Conservation (phyloP, 2,888 invertebrate species). For the Hofmannophila pseudospretella region DNA sequence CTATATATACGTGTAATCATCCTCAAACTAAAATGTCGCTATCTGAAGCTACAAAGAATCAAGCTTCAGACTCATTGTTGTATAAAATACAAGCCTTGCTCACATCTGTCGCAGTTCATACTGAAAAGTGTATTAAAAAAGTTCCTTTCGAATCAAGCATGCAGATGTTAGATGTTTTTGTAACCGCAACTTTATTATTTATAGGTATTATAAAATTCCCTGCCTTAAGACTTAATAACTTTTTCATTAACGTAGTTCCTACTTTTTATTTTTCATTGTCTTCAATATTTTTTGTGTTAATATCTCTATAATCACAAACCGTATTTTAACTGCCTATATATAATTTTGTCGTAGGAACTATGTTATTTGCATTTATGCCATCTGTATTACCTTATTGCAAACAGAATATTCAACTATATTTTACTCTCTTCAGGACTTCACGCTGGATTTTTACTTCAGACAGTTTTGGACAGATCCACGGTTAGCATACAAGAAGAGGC, state of each 20-base stretch:
- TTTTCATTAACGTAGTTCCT: neutral
- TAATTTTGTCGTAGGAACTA: conserved; percentile 8
- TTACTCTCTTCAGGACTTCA: conserved; percentile 88
- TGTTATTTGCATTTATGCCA: conserved; percentile 3
- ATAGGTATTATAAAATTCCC: neutral
- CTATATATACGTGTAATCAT: too few species aligned
- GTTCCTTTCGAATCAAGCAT: conserved; percentile 29
- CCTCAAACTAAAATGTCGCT: conserved; percentile 24
- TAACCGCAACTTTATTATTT: conserved; percentile 16
- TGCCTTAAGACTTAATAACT: neutral
- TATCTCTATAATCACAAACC: too few species aligned
- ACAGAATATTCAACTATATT: neutral
- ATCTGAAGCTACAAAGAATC: conserved; percentile 33
- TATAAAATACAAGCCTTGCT: neutral
- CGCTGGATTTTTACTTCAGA: conserved; percentile 99
- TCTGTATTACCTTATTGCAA: neutral
- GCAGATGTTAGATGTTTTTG: conserved; percentile 51
- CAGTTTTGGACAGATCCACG: conserved; percentile 99
- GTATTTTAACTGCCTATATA: too few species aligned
- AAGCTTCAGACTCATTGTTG: conserved; percentile 31
- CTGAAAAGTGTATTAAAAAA: conserved; percentile 3
- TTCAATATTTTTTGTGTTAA: too few species aligned
- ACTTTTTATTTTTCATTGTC: too few species aligned
- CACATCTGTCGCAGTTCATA: conserved; percentile 2
- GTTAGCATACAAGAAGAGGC: conserved; percentile 93